Percentiles rank a stretch among this genome's conserved stretches.
Conservation (phyloP, 1,140 invertebrate genomes). For the Drosophila kikkawai region DNA sequence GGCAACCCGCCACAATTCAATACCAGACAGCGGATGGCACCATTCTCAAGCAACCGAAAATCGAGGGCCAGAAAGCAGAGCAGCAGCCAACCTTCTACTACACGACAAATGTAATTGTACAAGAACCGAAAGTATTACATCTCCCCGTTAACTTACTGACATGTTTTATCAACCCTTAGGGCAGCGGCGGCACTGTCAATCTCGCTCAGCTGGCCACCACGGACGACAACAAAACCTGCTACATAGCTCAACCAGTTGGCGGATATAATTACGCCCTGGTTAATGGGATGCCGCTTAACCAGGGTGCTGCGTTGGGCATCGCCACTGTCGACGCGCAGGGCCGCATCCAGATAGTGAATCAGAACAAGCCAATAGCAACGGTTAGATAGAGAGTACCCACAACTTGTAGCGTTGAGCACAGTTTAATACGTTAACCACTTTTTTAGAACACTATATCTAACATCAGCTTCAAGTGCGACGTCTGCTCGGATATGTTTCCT, state of each 20-base stretch:
- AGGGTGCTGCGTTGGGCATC: slow-evolving; percentile 78
- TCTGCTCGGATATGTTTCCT: slow-evolving; percentile 92
- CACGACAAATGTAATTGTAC: slow-evolving; percentile 88
- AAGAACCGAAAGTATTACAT: not conserved
- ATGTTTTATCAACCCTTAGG: slow-evolving; percentile 39
- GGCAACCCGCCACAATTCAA: slow-evolving; percentile 82
- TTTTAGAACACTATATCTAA: slow-evolving; percentile 89
- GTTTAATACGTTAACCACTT: slow-evolving; percentile 6
- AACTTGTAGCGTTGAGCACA: not conserved
- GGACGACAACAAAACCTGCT: slow-evolving; percentile 89
- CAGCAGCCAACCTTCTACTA: slow-evolving; percentile 89
- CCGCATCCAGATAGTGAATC: slow-evolving; percentile 83
- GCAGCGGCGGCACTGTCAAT: slow-evolving; percentile 87
- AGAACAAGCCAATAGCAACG: slow-evolving; percentile 82
- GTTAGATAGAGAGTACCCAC: slow-evolving; percentile 36
- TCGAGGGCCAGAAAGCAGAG: slow-evolving; percentile 80
- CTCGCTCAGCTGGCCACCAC: slow-evolving; percentile 87
- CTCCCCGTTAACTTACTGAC: not conserved
- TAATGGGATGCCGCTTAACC: slow-evolving; percentile 87
- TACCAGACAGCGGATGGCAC: slow-evolving; percentile 84
- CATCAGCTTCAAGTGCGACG: slow-evolving; percentile 94
- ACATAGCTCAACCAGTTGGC: slow-evolving; percentile 89
- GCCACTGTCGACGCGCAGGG: slow-evolving; percentile 83
- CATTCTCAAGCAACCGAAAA: slow-evolving; percentile 83
- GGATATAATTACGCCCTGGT: slow-evolving; percentile 89